Base-by-base conservation (phyloP, 2,797 vertebrate genomes). In the Propithecus deckenii region DNA sequence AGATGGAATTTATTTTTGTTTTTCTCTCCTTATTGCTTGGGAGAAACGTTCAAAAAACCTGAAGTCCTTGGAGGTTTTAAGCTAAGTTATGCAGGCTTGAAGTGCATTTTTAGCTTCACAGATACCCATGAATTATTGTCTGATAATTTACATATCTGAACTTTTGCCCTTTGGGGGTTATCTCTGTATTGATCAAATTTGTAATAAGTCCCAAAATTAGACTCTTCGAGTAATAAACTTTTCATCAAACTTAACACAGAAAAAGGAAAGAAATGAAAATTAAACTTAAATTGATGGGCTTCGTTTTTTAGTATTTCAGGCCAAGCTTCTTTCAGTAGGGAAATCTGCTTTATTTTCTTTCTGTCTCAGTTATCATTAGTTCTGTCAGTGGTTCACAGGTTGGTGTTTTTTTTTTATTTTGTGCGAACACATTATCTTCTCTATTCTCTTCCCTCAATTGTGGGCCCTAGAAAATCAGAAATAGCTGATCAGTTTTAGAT, bases 261-360 rank as follows among this genome's bases (percentile, higher is more conserved):
- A 96, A 91, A 96, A 87, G 32, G 78, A 43, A 50, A 67, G 50
- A 69, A 91, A 76, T 72, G 61, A 80, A 94, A 63, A 65, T 75
- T 72, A 57, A 84, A 93, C 15, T 41, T 52, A 75, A 92, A 78
- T 85, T 59, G 23, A 35, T 88, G 41, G 43, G 6, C 12, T 89
- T 95, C 4, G 9, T 35, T 55, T 83, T 86, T 75, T 85, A 48
- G 20, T 90, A 6, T 88, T 91, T 85, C 5, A 63, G 72, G 46
- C 41, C 8, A 46, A 7, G 7, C 35, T 91, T 86, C 1, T 30
- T 85, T 86, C 18, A 46, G 0, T 67, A 32, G 52, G 28, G 75
- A 83, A 55, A 67, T 71, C 7, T 57, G 38, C 67, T 85, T 79
- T 95, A 41, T 83, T 28, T 75, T 15, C 18, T 22, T 75, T 28